phyloP scores from a whole-genome alignment of 2,797 vertebrate genomes.

The Synanceia verrucosa region DNA sequence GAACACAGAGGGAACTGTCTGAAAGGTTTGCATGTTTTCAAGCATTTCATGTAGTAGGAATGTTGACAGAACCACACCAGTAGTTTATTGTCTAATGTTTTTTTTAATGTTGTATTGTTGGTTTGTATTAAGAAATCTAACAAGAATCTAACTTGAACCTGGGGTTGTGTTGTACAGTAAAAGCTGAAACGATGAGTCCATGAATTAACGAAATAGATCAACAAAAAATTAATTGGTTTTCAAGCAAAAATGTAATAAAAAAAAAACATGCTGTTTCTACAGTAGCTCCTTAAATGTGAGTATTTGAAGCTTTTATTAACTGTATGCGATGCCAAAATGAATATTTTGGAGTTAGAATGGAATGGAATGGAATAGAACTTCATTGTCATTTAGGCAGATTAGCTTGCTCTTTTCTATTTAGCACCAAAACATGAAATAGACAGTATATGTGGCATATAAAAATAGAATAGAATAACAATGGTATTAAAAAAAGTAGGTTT shows the following conservation, averaged over 20 bases:
- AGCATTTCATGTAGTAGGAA: slow-evolving; percentile 18
- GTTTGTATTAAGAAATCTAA: not conserved
- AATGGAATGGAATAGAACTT: too few species aligned
- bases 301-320: not conserved
- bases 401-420: too few species aligned
- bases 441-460: too few species aligned
- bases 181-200: not conserved
- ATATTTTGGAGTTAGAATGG: not conserved
- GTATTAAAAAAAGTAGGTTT: too few species aligned
- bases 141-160: not conserved
- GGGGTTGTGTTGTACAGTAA: not conserved
- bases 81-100: not conserved
- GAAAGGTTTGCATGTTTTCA: slow-evolving; percentile 42
- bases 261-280: not conserved
- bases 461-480: too few species aligned
- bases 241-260: not conserved
- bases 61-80: slow-evolving; percentile 2
- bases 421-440: too few species aligned
- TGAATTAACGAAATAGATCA: not conserved
- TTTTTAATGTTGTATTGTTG: not conserved
- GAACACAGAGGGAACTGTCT: slow-evolving; percentile 64
- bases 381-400: too few species aligned
- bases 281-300: not conserved
- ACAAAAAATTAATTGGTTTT: not conserved
- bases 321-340: not conserved